phyloP scores from a whole-genome alignment of 92 coral and sea anemone genomes.

The Diadumene lineata region DNA sequence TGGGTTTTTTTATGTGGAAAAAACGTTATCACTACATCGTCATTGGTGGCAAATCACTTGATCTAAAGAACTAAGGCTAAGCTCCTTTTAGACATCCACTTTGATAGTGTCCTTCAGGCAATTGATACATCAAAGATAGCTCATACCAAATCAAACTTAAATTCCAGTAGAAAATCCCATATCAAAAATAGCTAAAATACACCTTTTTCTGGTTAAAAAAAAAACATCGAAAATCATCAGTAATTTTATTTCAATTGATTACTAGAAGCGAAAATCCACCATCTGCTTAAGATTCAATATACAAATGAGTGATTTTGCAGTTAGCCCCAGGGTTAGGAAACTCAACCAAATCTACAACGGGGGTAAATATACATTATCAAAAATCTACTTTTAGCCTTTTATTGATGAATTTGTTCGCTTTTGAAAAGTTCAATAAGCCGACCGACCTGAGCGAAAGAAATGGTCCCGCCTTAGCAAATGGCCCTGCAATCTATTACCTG shows the following conservation, averaged over 20 bases:
- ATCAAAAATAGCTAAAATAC: background rate
- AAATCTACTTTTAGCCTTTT: constrained; percentile 40
- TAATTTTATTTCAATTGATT: background rate
- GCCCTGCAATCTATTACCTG: constrained; percentile 33
- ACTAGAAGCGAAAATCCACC: background rate
- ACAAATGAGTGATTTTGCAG: constrained; percentile 16
- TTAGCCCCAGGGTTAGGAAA: constrained; percentile 31
- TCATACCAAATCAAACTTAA: background rate
- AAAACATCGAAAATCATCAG: background rate
- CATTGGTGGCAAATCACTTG: constrained; percentile 28
- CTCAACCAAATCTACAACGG: constrained; percentile 38
- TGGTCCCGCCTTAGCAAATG: constrained; percentile 27
- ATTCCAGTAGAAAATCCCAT: background rate
- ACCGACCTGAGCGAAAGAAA: constrained; percentile 22
- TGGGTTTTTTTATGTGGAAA: background rate
- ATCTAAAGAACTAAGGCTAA: constrained; percentile 19
- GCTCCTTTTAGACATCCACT: constrained; percentile 8
- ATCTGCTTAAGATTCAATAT: constrained; percentile 18
- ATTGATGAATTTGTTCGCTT: constrained; percentile 33
- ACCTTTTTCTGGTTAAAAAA: background rate
- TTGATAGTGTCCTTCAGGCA: constrained; percentile 16
- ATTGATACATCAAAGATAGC: background rate
- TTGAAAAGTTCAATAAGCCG: constrained; percentile 44
- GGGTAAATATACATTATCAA: constrained; percentile 46
- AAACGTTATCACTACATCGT: constrained; percentile 31